phyloP scores from a whole-genome alignment of 1,140 invertebrate species.

The Apis cerana region DNA sequence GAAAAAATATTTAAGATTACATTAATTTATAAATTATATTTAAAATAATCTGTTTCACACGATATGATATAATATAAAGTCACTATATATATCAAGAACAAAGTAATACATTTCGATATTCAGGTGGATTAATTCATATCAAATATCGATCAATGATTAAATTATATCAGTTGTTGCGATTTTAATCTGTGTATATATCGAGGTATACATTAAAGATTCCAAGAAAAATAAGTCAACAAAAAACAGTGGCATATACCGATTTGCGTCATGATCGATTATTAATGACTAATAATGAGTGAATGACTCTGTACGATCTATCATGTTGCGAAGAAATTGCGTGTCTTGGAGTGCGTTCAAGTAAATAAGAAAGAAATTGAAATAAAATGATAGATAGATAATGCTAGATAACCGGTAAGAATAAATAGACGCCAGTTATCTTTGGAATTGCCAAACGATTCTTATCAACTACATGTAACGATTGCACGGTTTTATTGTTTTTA shows the following conservation, averaged over 20 bases:
- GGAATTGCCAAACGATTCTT: not conserved
- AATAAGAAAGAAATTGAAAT: constrained; percentile 1
- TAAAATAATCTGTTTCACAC: too few species aligned
- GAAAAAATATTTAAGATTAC: too few species aligned
- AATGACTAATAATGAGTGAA: not conserved
- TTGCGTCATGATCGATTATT: constrained; percentile 44
- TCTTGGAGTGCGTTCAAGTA: not conserved
- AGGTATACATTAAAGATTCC: constrained; percentile 38
- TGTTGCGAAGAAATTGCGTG: not conserved
- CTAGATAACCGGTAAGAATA: not conserved
- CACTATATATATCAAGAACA: constrained; percentile 25
- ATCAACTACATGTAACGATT: not conserved
- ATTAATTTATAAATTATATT: too few species aligned
- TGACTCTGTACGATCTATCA: not conserved
- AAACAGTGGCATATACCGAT: constrained; percentile 30
- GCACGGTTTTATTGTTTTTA: not conserved
- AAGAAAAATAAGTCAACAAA: constrained; percentile 52
- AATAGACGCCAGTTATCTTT: not conserved
- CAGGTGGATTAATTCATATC: not conserved
- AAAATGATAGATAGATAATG: not conserved
- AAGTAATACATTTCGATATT: constrained; percentile 18
- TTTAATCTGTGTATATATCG: constrained; percentile 36
- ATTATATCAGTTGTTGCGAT: constrained; percentile 37
- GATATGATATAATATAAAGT: too few species aligned
- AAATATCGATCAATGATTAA: constrained; percentile 14